Evolutionary conservation across 2,797 vertebrate species (phyloP).

Genomic region (Eleutherodactylus coqui): DNA sequence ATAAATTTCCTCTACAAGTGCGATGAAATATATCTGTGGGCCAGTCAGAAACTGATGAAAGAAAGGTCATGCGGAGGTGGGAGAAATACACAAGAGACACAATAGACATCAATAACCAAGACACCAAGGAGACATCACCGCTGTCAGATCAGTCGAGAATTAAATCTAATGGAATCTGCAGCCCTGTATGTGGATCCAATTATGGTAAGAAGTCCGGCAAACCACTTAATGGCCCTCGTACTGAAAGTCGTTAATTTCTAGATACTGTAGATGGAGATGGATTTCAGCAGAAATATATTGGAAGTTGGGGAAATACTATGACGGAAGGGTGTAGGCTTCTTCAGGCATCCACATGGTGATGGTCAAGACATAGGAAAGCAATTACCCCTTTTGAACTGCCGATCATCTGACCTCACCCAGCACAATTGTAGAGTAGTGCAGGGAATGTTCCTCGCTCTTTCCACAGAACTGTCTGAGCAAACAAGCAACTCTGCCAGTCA

Average conservation of each 20-base stretch:
- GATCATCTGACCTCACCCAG: no score
- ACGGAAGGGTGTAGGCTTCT: no score
- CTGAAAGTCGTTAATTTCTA: neutral
- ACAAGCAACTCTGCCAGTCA: no score
- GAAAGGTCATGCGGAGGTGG: neutral
- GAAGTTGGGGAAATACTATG: no score
- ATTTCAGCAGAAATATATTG: no score
- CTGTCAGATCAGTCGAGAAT: neutral
- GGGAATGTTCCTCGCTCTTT: no score
- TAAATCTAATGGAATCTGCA: neutral
- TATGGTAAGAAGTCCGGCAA: neutral
- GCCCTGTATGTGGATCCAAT: neutral
- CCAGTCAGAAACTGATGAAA: conserved; percentile 8
- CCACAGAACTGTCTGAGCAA: no score
- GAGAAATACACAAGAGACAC: neutral
- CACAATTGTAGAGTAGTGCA: no score
- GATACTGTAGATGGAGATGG: no score
- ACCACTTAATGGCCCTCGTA: neutral
- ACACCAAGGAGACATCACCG: neutral
- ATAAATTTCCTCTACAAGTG: neutral
- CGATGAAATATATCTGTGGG: neutral
- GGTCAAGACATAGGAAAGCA: no score
- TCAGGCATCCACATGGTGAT: no score
- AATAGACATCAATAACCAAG: neutral
- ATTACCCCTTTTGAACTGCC: no score